phyloP scores from a whole-genome alignment of 2,888 invertebrate genomes.

The Drosophila anomelani region DNA sequence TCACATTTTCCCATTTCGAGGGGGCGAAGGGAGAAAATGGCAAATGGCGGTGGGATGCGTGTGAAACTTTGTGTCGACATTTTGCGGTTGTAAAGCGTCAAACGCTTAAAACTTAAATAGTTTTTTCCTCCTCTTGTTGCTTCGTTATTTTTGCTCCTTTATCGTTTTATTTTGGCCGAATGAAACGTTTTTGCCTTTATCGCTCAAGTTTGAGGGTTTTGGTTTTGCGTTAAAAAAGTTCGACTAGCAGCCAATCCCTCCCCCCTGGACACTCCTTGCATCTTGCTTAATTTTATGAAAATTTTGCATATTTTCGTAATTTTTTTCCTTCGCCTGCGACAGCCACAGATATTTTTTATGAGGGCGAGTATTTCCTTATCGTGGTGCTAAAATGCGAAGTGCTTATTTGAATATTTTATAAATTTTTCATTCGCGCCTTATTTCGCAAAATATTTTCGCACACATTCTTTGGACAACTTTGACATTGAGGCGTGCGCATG shows the following conservation, averaged over 20 bases:
- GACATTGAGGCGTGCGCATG: constrained; percentile 56
- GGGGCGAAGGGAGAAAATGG: not conserved
- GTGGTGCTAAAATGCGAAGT: constrained; percentile 54
- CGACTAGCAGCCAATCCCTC: not conserved
- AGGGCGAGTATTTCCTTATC: constrained; percentile 34
- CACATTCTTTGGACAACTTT: constrained; percentile 70
- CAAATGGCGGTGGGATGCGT: constrained; percentile 42
- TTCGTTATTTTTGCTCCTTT: constrained; percentile 33
- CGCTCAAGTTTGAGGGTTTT: constrained; percentile 58
- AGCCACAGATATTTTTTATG: constrained; percentile 52
- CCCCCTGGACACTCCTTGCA: constrained; percentile 17
- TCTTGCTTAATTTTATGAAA: constrained; percentile 51
- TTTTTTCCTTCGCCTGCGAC: constrained; percentile 23
- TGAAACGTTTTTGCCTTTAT: constrained; percentile 57
- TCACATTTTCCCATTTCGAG: constrained; percentile 5
- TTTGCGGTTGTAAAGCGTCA: constrained; percentile 78
- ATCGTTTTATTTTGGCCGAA: constrained; percentile 29
- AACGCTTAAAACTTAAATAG: constrained; percentile 79
- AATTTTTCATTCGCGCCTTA: constrained; percentile 73
- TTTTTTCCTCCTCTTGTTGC: constrained; percentile 46
- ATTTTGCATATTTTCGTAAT: constrained; percentile 49
- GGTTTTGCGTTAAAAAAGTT: constrained; percentile 49
- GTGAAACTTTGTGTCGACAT: constrained; percentile 75
- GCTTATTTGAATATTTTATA: constrained; percentile 74
- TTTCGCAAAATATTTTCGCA: constrained; percentile 69